Base-by-base conservation (phyloP, 2,113 vertebrate species). In the Tricholaema leucomelas region DNA sequence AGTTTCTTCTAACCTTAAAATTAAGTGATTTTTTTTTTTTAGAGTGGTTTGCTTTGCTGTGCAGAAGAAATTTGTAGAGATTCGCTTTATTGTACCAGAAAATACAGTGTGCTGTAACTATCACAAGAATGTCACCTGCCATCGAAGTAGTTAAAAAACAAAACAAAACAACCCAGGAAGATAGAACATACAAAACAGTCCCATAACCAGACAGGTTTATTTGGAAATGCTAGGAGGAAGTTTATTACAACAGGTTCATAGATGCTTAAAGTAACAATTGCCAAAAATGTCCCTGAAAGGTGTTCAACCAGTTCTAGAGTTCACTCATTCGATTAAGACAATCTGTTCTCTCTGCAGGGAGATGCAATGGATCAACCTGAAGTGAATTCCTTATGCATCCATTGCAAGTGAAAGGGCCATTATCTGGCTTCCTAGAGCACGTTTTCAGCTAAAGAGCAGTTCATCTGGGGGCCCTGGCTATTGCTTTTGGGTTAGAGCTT, bases 51-150 rank as follows among this genome's bases (percentile, higher is more conserved):
- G 48, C 23, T 50, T 50, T 88, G 60, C 50, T 60, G 42, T 70
- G 65, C 28, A 38, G 18, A 35, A 66, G 58, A 61, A 67, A 76
- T 44, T 0, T 33, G 33, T 30, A 81, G 50, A 65, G 15, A 52
- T 75, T 91, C 78, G 9, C 80, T 86, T 74, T 86, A 48, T 61
- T 74, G 42, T 95, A 81, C 48, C 40, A 78, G 83, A 90, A 91
- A 84, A 86, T 81, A 86, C 61, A 88, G 33, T 94, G 92, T 96
- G 88, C 40, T 84, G 14, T 67, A 91, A 28, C 79, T 94, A 73
- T 91, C 70, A 91, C 59, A 86, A 81, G 81, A 81, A 84, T 3
- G 4, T 84, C 18, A 87, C 64, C 75, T 88, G 56, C 61, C 38
- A 60, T 52, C 65, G 60, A 60, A 91, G 73, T 38, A 75, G 48